Evolutionary conservation across 2,797 vertebrate species (phyloP).

Genomic region (Sciurus carolinensis): DNA sequence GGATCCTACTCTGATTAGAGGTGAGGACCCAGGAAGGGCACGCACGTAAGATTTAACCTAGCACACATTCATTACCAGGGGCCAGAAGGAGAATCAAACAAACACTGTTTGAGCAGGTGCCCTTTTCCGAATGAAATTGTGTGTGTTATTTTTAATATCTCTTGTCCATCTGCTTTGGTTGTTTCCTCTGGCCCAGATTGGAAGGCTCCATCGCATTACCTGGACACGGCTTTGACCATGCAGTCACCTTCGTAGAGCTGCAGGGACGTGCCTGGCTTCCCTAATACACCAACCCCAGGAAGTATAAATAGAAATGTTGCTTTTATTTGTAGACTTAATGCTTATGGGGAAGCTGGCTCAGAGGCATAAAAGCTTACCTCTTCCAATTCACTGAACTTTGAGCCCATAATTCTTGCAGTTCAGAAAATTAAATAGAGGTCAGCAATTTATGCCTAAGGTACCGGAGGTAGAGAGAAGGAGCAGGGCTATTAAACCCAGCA

Average conservation of each 20-base stretch:
- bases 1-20: constrained; percentile 5
- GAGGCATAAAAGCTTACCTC: constrained; percentile 84
- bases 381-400: constrained; percentile 86
- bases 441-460: constrained; percentile 80
- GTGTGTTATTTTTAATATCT: constrained; percentile 81
- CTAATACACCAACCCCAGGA: constrained; percentile 81
- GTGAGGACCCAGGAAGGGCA: constrained; percentile 38
- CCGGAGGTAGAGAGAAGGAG: constrained; percentile 72
- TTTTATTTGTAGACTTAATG: constrained; percentile 86
- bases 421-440: constrained; percentile 86
- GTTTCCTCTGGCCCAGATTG: constrained; percentile 77
- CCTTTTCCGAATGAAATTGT: constrained; percentile 76
- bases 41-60: constrained; percentile 59
- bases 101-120: constrained; percentile 85
- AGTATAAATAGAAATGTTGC: constrained; percentile 84
- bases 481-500: constrained; percentile 73
- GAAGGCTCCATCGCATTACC: constrained; percentile 66
- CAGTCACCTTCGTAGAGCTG: constrained; percentile 77
- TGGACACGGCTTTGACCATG: constrained; percentile 75
- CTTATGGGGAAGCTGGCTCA: constrained; percentile 83
- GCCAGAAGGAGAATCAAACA: constrained; percentile 80
- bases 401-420: constrained; percentile 85
- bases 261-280: constrained; percentile 72
- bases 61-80: constrained; percentile 24
- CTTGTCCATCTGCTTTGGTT: constrained; percentile 79